Evolutionary conservation across 2,797 vertebrate species (phyloP), one percentile per base, ranked within the genome.

Genomic region (Pseudochaenichthys georgianus): DNA sequence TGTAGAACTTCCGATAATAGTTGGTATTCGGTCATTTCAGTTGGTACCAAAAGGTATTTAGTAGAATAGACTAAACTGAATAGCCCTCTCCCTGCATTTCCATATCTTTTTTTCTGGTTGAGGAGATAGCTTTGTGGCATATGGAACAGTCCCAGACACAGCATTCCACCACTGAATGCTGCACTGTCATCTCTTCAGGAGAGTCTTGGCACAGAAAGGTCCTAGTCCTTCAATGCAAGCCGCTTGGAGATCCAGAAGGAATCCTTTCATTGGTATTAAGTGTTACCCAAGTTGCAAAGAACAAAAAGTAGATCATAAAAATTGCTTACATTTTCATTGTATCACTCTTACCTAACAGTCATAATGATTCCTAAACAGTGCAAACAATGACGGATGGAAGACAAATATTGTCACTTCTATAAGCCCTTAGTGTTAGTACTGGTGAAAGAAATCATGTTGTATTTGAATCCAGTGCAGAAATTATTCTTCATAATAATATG

Each of bases 401-500:
- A 54, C 54, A 59, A 70, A 72, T 65, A 16, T 62, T 38, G 23
- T 73, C 48, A 60, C 73, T 47, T 74, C 73, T 77, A 42, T 54
- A 54, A 77, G 70, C 73, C 53, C 53, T 57, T 41, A 2, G 73
- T 45, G 50, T 73, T 53, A 69, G 59, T 60, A 23, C 51, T 13
- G n/a, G 57, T 69, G 48, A 75, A 78, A 51, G 70, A 54, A 85
- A 73, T 80, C 62, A 50, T 52, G 72, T 81, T 72, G 64, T 54
- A 66, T 60, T 62, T 64, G 46, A 82, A 38, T 64, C 21, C 31
- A 72, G 53, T 34, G 5, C 28, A 83, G 71, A 72, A 75, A 66
- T 73, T 72, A 89, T 77, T 83, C 81, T 70, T 63, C 53, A 77
- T 72, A 83, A 75, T 62, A 84, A 70, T 52, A 70, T 3, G 1